Percentiles rank a stretch among this genome's conserved stretches.
These are phyloP conservation scores for Trypoxylus dichotomus DNA, from an alignment of 1,140 invertebrate genomes.

Conservation along the genomic window DNA sequence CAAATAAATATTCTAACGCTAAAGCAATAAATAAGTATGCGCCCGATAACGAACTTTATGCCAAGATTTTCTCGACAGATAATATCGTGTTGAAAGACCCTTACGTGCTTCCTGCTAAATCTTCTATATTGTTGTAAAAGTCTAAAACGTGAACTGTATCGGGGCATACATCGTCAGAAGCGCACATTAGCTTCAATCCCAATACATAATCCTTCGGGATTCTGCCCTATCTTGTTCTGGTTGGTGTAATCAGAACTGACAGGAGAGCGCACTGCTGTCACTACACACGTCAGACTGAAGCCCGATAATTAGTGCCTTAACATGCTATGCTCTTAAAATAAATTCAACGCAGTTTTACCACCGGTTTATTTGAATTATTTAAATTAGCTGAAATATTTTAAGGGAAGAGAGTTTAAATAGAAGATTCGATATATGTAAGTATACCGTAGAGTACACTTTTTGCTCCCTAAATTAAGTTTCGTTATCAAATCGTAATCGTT, in stretches of 20 bases:
- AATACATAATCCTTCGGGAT: constrained; percentile 14
- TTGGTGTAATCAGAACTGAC: neutral
- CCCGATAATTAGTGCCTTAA: neutral
- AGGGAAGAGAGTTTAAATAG: no score
- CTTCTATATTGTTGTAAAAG: neutral
- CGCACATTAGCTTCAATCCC: neutral
- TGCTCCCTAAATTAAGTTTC: no score
- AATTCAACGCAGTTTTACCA: constrained; percentile 36
- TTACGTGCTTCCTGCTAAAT: neutral
- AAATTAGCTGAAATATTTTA: constrained; percentile 35
- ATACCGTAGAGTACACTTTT: no score
- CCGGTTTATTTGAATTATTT: constrained; percentile 41
- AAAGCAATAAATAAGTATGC: no score
- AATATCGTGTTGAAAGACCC: neutral
- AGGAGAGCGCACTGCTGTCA: neutral
- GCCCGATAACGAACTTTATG: no score
- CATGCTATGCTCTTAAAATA: neutral
- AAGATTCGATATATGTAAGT: no score
- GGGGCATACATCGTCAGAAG: neutral
- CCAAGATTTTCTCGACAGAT: neutral
- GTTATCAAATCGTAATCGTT: no score
- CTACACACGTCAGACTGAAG: neutral
- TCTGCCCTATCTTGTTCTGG: neutral
- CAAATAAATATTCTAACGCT: no score
- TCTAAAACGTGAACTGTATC: neutral